Conservation (phyloP, 2,113 vertebrate species). For the Sterrhoptilus dennistouni region DNA sequence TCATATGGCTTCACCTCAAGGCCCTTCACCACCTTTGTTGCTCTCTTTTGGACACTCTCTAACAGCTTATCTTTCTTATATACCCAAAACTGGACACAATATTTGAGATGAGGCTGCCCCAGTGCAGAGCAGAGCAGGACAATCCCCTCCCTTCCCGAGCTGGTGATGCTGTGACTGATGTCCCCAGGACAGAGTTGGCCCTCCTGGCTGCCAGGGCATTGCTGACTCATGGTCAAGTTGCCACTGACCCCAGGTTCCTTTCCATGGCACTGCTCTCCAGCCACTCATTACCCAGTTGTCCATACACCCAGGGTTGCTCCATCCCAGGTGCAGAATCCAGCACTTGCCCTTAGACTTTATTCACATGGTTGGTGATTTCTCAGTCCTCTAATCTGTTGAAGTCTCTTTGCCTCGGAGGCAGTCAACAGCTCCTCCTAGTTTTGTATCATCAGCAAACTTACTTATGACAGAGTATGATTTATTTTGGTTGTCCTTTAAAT, state of each 20-base stretch:
- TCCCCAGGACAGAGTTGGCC: rapidly evolving
- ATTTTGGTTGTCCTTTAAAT: background rate
- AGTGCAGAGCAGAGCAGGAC: background rate
- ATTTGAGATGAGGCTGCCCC: rapidly evolving
- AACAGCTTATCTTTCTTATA: background rate
- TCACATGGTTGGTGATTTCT: background rate
- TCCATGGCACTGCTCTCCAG: rapidly evolving
- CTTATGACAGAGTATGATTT: background rate
- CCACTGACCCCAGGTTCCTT: rapidly evolving
- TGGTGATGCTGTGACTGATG: background rate
- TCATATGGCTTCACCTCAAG: background rate
- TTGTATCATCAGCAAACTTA: background rate
- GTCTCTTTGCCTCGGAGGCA: background rate
- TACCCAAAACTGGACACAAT: background rate
- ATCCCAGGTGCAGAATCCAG: background rate
- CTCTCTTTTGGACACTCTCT: background rate
- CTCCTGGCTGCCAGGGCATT: background rate
- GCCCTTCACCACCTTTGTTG: background rate
- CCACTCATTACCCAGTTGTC: background rate
- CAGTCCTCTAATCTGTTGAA: background rate
- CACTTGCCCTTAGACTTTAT: background rate
- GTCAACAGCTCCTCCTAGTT: background rate
- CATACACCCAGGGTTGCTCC: too few relatives aligned
- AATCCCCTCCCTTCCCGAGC: rapidly evolving
- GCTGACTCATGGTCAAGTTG: rapidly evolving